Conservation (phyloP, 2,113 vertebrate genomes). For the Corythaixoides concolor region DNA sequence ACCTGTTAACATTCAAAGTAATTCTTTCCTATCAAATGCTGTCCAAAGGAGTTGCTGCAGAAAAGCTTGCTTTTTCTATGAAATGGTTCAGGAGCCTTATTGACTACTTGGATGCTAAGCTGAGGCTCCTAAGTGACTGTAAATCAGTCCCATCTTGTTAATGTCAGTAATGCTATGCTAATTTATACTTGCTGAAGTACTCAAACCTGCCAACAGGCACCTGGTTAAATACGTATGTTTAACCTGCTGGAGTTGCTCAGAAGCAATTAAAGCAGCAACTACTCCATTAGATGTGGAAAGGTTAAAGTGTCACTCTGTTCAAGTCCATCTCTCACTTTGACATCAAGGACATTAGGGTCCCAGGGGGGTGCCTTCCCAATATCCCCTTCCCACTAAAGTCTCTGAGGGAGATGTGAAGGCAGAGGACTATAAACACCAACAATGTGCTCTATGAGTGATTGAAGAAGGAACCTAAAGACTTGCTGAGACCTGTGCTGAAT, state of each 20-base stretch:
- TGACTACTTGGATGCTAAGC: background rate
- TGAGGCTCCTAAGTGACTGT: background rate
- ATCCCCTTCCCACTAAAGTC: background rate
- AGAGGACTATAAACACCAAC: background rate
- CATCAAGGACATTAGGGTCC: background rate
- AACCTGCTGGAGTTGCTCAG: conserved; percentile 23
- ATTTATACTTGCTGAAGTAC: conserved; percentile 40
- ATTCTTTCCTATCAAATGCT: background rate
- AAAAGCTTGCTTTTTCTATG: background rate
- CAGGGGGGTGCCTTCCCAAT: background rate
- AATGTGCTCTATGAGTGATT: background rate
- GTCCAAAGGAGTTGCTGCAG: background rate
- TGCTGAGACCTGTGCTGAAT: background rate
- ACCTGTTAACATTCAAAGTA: background rate
- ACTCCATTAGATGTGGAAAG: background rate
- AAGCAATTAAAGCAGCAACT: conserved; percentile 30
- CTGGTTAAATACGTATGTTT: conserved; percentile 36
- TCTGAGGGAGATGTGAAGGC: background rate
- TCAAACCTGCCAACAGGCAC: conserved; percentile 12
- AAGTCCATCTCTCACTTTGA: background rate
- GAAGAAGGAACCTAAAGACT: background rate
- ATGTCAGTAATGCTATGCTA: conserved; percentile 26
- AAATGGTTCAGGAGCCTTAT: background rate
- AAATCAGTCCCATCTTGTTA: conserved; percentile 37
- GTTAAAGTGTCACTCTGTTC: background rate